Conservation (phyloP, 30 jellyfish, hydroid and myxozoan genomes). For the Rhopilema esculentum region DNA sequence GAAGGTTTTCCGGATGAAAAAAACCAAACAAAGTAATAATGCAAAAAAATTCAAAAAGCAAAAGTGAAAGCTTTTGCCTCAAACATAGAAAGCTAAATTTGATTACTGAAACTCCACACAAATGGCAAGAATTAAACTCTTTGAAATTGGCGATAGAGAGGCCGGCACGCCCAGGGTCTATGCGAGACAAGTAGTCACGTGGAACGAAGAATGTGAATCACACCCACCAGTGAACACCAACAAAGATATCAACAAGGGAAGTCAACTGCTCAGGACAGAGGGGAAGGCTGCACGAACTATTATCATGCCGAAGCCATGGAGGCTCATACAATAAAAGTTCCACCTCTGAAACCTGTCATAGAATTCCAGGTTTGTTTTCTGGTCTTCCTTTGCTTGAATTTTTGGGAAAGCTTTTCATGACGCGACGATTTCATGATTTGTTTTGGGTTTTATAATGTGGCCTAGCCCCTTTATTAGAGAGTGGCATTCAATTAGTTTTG, state of each 20-base stretch:
- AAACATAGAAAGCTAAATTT: too few species aligned
- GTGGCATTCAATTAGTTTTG: background rate
- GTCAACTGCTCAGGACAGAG: background rate
- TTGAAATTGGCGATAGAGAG: background rate
- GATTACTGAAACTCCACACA: too few species aligned
- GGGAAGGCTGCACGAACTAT: background rate
- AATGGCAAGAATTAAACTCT: too few species aligned
- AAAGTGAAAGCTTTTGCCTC: too few species aligned
- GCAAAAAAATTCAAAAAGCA: too few species aligned
- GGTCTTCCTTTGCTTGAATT: background rate
- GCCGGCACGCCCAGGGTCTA: background rate
- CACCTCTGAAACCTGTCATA: slow-evolving; percentile 94
- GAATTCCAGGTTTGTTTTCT: slow-evolving; percentile 79
- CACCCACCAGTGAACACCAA: slow-evolving; percentile 31
- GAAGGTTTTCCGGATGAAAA: too few species aligned
- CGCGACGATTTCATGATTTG: background rate
- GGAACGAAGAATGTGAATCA: slow-evolving; percentile 16
- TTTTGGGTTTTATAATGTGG: background rate
- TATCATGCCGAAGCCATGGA: slow-evolving; percentile 30
- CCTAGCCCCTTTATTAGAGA: background rate
- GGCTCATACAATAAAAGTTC: slow-evolving; percentile 78
- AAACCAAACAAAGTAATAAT: too few species aligned
- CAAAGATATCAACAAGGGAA: background rate
- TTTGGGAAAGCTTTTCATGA: background rate
- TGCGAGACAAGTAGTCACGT: slow-evolving; percentile 4